Evolutionary conservation across 2,888 invertebrate genomes (phyloP), one percentile per base, ranked within the genome.

Genomic region (Vesta saturnalis): DNA sequence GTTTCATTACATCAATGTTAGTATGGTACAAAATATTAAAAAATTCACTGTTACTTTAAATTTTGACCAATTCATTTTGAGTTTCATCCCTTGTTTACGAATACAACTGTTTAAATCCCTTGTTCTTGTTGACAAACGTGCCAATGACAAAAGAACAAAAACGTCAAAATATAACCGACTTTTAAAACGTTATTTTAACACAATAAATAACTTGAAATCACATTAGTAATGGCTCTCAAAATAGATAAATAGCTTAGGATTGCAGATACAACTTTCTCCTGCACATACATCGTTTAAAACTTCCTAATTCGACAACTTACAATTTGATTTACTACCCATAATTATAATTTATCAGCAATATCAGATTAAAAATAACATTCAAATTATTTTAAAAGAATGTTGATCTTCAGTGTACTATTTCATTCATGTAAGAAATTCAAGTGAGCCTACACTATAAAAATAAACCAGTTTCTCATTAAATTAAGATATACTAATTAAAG

Each of bases 401-500:
- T 4, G 15, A n/a, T n/a, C n/a, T n/a, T 49, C 39, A 39, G 14
- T 16, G 15, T 49, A 49, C 18, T 18, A 18, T 52, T 52, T 52
- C 52, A 52, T 52, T 52, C 52, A 52, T 52, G 52, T 6, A 19
- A 19, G 52, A 21, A 52, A n/a, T 52, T 52, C 10, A 52, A 19
- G 52, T n/a, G 19, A 16, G 57, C 66, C 66, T 56, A 67, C 66
- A 52, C 66, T 43, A 55, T 58, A 49, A 59, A n/a, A n/a, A 64
- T 55, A 64, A 70, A 70, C 70, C 70, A 67, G 70, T 67, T 64
- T 59, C 61, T 54, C 43, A n/a, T 56, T 65, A 60, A 54, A 21
- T 63, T 66, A 22, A 30, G 23, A 19, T 16, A 15, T 2, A 18
- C 14, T 19, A 39, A 58, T 35, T 30, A 58, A 69, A 55, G 63